Evolutionary conservation across 2,797 vertebrate genomes (phyloP).

Genomic region (Enteromius anoplus): DNA sequence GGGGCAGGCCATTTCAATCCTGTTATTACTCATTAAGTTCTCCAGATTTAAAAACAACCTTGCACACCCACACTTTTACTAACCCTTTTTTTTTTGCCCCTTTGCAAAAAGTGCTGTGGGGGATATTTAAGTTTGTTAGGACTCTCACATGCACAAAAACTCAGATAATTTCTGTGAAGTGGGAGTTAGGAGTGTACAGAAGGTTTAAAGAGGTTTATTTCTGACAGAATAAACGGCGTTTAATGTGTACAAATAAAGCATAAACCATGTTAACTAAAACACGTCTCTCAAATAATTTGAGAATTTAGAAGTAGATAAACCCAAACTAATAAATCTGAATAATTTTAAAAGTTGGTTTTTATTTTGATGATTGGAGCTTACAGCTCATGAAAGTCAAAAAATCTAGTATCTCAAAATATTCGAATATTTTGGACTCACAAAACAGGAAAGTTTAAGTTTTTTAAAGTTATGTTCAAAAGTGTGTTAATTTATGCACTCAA

Average conservation of each 20-base stretch:
- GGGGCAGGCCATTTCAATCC: not conserved
- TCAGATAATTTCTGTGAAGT: not conserved
- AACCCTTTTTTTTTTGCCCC: not conserved
- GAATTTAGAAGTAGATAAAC: not conserved
- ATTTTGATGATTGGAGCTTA: no score
- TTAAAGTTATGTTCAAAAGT: no score
- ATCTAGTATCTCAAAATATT: no score
- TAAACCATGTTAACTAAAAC: not conserved
- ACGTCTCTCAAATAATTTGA: not conserved
- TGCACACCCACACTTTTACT: conserved; percentile 14
- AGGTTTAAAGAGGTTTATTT: conserved; percentile 3
- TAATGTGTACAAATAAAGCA: not conserved
- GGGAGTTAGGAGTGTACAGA: not conserved
- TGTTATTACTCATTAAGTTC: conserved; percentile 26
- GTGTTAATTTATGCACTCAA: no score
- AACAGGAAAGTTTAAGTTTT: no score
- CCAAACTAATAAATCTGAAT: not conserved
- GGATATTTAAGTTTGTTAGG: conserved; percentile 21
- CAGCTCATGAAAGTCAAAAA: no score
- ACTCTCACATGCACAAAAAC: not conserved
- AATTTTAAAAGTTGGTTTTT: no score
- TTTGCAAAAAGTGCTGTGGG: conserved; percentile 21
- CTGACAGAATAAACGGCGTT: not conserved
- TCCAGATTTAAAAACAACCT: conserved; percentile 10
- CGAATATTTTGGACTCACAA: no score